Percentiles rank a stretch among this genome's conserved stretches.
Conservation (phyloP, 2,888 invertebrate genomes). For the Tyria jacobaeae region DNA sequence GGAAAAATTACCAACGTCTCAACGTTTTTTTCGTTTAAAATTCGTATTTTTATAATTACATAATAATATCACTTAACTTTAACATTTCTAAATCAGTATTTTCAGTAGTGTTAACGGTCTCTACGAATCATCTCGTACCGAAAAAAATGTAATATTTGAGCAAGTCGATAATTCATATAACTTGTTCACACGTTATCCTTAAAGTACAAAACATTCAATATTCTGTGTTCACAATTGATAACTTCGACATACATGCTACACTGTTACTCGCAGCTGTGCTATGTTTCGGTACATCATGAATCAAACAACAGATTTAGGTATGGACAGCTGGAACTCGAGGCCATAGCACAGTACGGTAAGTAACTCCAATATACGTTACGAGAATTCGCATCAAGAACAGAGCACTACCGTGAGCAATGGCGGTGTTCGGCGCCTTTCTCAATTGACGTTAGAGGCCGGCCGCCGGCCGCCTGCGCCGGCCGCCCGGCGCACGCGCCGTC, state of each 20-base stretch:
- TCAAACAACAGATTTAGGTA: slow-evolving; percentile 9
- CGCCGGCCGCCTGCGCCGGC: slow-evolving; percentile 67
- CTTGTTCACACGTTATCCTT: slow-evolving; percentile 41
- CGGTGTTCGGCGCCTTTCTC: slow-evolving; percentile 79
- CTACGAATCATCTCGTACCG: slow-evolving; percentile 70
- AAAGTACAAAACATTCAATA: slow-evolving; percentile 53
- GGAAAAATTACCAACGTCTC: slow-evolving; percentile 79
- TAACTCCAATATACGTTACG: slow-evolving; percentile 56
- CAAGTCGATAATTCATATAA: slow-evolving; percentile 30
- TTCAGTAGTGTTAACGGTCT: slow-evolving; percentile 72
- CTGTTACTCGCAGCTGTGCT: slow-evolving; percentile 43
- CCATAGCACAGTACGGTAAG: slow-evolving; percentile 45
- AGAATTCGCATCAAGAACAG: slow-evolving; percentile 66
- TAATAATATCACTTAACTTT: slow-evolving; percentile 84
- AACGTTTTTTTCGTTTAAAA: slow-evolving; percentile 82
- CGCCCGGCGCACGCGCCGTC: slow-evolving; percentile 74
- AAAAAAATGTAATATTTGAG: slow-evolving; percentile 31
- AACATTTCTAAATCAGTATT: slow-evolving; percentile 75
- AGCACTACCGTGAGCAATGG: slow-evolving; percentile 84
- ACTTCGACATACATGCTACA: slow-evolving; percentile 44
- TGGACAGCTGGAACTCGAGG: slow-evolving; percentile 14
- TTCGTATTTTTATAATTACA: slow-evolving; percentile 85
- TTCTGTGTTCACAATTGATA: slow-evolving; percentile 42
- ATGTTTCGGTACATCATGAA: slow-evolving; percentile 25
- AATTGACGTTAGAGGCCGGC: slow-evolving; percentile 85